Base-by-base conservation (phyloP, 2,113 vertebrate genomes). In the Pteronura brasiliensis region DNA sequence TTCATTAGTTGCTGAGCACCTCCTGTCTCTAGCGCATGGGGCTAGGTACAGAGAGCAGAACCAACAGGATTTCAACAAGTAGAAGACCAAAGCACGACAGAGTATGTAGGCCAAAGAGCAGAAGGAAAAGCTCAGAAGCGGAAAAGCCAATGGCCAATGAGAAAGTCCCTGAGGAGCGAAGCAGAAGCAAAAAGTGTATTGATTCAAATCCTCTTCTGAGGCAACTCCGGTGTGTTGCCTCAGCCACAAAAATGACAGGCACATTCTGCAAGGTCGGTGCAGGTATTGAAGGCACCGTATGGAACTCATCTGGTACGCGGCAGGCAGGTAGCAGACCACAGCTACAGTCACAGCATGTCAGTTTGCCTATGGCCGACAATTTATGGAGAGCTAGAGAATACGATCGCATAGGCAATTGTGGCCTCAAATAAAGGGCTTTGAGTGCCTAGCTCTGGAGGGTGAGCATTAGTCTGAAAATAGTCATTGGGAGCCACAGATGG, bases 201-300 rank as follows among this genome's bases (percentile, higher is more conserved):
- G 3, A 12, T 21, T 69, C 67, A 44, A 34, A 63, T 39, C 23
- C 6, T 63, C 23, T 31, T 52, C 55, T 31, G 44, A 47, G 44
- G 44, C 44, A 47, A 9, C 13, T 6, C 39, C 13, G n/a, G 61
- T 79, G 44, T 3, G 39, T 34, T 13, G 94, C 7, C 63, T 76
- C 5, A 7, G 12, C 80, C 83, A 52, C 71, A 36, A 11, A 91
- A 47, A 29, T 29, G 47, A 34, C 15, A 31, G 4, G 14, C 44
- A 14, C 0, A 7, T 21, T 71, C 31, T 23, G 71, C 12, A 72
- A 44, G 14, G 17, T 6, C 44, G 6, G 3, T 25, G 15, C 0
- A 25, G 49, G 18, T 59, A 1, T 49, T 21, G 27, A 21, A 29
- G 20, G 47, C 4, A 14, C 34, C 6, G 0, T 0, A 0, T 0